These are phyloP conservation scores for Alfaro cultratus DNA, from an alignment of 2,797 vertebrate species.

Conservation along the genomic window DNA sequence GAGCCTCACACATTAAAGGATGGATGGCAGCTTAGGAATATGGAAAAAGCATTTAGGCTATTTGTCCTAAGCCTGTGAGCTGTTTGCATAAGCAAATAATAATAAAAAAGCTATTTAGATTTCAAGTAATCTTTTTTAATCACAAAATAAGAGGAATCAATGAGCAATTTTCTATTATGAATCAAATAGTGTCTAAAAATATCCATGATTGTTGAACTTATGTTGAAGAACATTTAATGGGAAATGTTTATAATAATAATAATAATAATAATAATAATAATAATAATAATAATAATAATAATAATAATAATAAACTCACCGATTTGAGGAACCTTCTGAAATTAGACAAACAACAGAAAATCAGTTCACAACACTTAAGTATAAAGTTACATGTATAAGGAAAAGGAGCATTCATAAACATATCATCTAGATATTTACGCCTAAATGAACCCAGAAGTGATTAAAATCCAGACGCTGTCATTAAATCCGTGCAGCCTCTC, in stretches of 20 bases:
- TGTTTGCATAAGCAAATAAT: not conserved
- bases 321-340: constrained; percentile 16
- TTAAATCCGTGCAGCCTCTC: not conserved
- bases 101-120: not conserved
- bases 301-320: constrained; percentile 33
- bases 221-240: not conserved
- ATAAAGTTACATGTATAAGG: not conserved
- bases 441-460: not conserved
- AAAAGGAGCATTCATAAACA: not conserved
- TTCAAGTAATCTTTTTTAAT: not conserved
- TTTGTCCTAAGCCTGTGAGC: not conserved
- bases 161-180: not conserved
- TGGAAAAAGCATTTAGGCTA: not conserved
- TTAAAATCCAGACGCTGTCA: not conserved
- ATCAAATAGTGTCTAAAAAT: not conserved
- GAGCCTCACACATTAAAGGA: not conserved
- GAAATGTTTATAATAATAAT: not conserved
- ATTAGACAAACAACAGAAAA: not conserved
- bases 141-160: not conserved
- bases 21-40: not conserved
- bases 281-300: not conserved
- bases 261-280: not conserved
- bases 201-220: not conserved
- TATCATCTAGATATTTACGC: not conserved
- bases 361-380: not conserved